phyloP scores from a whole-genome alignment of 2,888 invertebrate species.

The Drosophila dives region DNA sequence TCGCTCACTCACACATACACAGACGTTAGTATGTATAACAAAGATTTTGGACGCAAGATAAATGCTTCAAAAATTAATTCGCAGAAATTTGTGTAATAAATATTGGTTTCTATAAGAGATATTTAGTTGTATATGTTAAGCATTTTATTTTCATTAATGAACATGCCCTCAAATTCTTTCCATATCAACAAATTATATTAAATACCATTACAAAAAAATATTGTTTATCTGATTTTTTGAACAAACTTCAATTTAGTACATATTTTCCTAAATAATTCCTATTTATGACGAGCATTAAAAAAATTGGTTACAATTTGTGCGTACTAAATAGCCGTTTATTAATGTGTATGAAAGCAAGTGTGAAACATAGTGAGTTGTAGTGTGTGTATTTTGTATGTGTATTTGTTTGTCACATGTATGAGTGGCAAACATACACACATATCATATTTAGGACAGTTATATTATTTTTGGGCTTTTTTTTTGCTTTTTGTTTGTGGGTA shows the following conservation, averaged over 20 bases:
- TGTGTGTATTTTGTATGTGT: slow-evolving; percentile 14
- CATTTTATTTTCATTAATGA: background rate
- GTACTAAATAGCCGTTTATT: slow-evolving; percentile 43
- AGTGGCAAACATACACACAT: slow-evolving; percentile 20
- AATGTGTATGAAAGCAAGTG: slow-evolving; percentile 11
- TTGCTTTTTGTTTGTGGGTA: slow-evolving; percentile 45
- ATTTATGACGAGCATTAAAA: slow-evolving; percentile 16
- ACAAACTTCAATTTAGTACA: background rate
- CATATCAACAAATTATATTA: background rate
- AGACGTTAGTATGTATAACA: slow-evolving; percentile 17
- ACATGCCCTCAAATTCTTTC: background rate
- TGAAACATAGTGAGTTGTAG: background rate
- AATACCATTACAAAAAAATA: background rate
- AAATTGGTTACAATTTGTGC: slow-evolving; percentile 25
- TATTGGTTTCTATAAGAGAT: background rate
- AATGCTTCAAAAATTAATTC: background rate
- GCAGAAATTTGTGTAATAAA: background rate
- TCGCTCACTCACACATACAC: slow-evolving; percentile 10
- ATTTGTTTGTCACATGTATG: slow-evolving; percentile 28
- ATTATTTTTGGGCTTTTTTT: slow-evolving; percentile 32
- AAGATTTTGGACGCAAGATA: slow-evolving; percentile 42
- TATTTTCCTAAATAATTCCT: slow-evolving; percentile 1
- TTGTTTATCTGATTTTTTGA: background rate
- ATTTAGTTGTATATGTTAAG: background rate
- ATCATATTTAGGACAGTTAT: slow-evolving; percentile 33